Conservation (phyloP, 2,888 invertebrate genomes). For the Standfussiana lucernea region DNA sequence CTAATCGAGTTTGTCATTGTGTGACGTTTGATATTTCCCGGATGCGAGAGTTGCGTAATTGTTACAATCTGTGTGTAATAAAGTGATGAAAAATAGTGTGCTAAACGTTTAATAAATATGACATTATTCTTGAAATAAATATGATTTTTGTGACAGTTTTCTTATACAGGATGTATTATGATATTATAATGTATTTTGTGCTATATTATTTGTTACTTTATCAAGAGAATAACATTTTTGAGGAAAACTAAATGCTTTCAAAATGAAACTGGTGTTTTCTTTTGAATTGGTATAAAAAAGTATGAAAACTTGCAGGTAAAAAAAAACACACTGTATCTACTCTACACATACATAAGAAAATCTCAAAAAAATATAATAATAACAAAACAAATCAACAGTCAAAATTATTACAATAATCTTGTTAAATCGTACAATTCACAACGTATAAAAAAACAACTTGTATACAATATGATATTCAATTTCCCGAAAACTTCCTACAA, state of each 20-base stretch:
- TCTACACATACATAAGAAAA: neutral
- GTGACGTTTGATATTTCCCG: slow-evolving; percentile 58
- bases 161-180: neutral
- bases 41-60: slow-evolving; percentile 56
- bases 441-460: slow-evolving; percentile 62
- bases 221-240: neutral
- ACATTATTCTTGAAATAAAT: slow-evolving; percentile 11
- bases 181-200: neutral
- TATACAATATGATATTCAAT: slow-evolving; percentile 79
- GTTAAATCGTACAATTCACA: slow-evolving; percentile 54
- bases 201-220: neutral
- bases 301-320: neutral
- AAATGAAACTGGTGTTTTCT: neutral
- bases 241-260: too few species aligned
- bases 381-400: slow-evolving; percentile 52
- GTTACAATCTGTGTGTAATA: slow-evolving; percentile 43
- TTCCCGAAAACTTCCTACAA: slow-evolving; percentile 63
- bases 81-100: slow-evolving; percentile 44
- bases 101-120: slow-evolving; percentile 43
- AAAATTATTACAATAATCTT: slow-evolving; percentile 55
- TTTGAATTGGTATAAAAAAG: neutral
- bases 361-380: slow-evolving; percentile 15
- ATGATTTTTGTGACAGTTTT: neutral
- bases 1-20: slow-evolving; percentile 57
- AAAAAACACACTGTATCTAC: neutral